Conservation (phyloP, 2,113 vertebrate species). For the Campylorhamphus procurvoides region DNA sequence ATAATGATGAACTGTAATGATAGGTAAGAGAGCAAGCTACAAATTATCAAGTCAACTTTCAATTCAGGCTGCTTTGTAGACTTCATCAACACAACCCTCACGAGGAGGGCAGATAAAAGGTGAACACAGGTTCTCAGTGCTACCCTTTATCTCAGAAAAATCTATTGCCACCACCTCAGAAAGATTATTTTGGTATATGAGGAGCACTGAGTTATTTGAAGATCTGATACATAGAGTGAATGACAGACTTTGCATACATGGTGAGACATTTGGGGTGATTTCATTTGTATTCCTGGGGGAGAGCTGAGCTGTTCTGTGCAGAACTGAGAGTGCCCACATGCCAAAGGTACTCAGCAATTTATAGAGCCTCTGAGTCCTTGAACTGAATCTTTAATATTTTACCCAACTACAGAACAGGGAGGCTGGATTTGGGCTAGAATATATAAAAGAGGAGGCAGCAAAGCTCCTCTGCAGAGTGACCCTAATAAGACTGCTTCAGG, state of each 20-base stretch:
- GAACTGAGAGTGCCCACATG: neutral
- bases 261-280: neutral
- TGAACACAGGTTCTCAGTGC: slow-evolving; percentile 13
- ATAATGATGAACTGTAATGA: slow-evolving; percentile 40
- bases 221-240: neutral
- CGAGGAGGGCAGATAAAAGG: slow-evolving; percentile 14
- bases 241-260: neutral
- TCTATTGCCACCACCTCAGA: slow-evolving; percentile 16
- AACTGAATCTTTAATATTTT: neutral
- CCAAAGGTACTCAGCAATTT: neutral
- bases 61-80: neutral
- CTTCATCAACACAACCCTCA: slow-evolving; percentile 22
- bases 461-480: neutral
- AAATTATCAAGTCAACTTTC: slow-evolving; percentile 40
- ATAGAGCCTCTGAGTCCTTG: neutral
- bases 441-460: neutral
- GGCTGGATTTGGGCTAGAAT: neutral
- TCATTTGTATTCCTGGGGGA: neutral
- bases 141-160: slow-evolving; percentile 25
- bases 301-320: neutral
- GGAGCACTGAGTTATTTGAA: neutral
- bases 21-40: slow-evolving; percentile 41
- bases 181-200: slow-evolving; percentile 43
- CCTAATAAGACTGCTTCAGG: neutral
- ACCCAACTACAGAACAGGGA: neutral